Base-by-base conservation (phyloP, 2,797 vertebrate species). In the Cirrhinus mrigala region DNA sequence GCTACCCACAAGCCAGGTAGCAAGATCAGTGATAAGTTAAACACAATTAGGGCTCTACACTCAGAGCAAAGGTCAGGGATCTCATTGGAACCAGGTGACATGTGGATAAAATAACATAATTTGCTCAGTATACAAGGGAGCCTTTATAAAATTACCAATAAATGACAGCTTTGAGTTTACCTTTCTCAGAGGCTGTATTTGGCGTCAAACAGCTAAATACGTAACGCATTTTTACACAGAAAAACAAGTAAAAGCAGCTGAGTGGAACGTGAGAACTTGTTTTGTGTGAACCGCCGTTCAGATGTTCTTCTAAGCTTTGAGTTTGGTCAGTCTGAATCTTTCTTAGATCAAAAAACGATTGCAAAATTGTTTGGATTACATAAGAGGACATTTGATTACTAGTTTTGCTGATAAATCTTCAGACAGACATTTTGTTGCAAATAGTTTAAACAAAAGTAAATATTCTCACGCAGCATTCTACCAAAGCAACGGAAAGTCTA, bases 11-110 rank as follows among this genome's bases (percentile, higher is more conserved):
- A 70, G 22, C 66, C 76, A 82, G 79, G 87, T 85, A 89, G 85
- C 86, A 79, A 82, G 84, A 90, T 79, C 81, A 84, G 69, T 84
- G 87, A 88, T 86, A 75, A 33, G 70, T 75, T 70, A 79, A 89
- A 87, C 74, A 86, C 44, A 87, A 87, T 90, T 87, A 87, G 46
- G 66, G 18, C 69, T 87, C 62, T 75, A 75, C 56, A 77, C 73
- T 81, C 68, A 78, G 82, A 89, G 76, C 86, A 83, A 64, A 89
- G 85, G 83, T 89, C 83, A 89, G 48, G 73, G 29, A 75, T 79
- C 84, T 88, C 86, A 90, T 88, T 90, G 85, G 70, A 90, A 89
- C 84, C 88, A 88, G 86, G 76, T 84, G 86, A 79, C 20, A 64
- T 78, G 68, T 44, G 70, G 81, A 87, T 84, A 68, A 71, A 85